These are phyloP conservation scores for Fratercula arctica DNA, from an alignment of 2,797 vertebrate species.

Conservation along the genomic window DNA sequence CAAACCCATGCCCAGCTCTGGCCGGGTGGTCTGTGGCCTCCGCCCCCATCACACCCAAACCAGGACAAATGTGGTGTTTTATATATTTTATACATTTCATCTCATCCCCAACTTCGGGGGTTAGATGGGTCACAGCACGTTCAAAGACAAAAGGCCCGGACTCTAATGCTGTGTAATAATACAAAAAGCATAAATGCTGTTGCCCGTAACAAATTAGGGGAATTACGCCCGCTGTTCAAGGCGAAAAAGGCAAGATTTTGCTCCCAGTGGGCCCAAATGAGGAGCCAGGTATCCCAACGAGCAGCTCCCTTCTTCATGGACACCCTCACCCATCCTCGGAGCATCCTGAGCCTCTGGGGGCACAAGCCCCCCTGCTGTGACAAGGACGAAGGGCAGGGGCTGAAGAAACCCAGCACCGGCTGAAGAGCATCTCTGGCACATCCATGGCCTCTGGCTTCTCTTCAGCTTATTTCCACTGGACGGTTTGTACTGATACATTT, in stretches of 20 bases:
- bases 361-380: background rate
- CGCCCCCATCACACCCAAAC: accelerated
- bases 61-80: accelerated
- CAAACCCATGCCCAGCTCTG: accelerated
- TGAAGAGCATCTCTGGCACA: background rate
- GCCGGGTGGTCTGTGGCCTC: accelerated
- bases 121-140: background rate
- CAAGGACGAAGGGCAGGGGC: background rate
- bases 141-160: too few species aligned
- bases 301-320: accelerated
- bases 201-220: accelerated
- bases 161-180: accelerated
- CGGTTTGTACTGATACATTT: accelerated
- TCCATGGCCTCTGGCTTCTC: background rate
- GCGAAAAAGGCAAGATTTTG: accelerated
- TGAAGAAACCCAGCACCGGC: accelerated
- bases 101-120: accelerated
- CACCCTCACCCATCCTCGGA: accelerated
- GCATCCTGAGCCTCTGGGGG: background rate
- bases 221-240: accelerated
- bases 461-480: background rate
- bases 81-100: accelerated
- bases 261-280: accelerated
- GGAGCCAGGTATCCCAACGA: accelerated
- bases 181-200: accelerated